Evolutionary conservation across 2,888 invertebrate species (phyloP), one percentile per base, ranked within the genome.

Genomic region (Oegoconia quadripuncta): DNA sequence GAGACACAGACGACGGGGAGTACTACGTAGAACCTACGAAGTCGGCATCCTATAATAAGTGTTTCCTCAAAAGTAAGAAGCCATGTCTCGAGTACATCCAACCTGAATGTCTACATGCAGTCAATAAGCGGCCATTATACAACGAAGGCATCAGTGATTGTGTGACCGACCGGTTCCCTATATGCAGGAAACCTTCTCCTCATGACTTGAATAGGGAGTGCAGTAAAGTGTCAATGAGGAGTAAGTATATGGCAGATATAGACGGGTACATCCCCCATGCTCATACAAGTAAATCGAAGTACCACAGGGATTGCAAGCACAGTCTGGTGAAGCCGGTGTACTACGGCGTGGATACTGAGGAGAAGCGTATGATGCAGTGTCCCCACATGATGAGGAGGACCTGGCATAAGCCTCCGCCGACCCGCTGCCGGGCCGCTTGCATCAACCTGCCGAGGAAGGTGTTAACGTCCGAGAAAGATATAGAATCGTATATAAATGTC

Each of bases 111-210:
- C 8, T 22, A 2, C 13, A 2, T 18, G n/a, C 29, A 3, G 6
- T 18, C 17, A 26, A 31, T 2, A 61, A 68, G 32, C 74, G 56
- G 43, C 64, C 58, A 12, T 40, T 78, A 22, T 80, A 79, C 45
- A 79, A 80, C 34, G 80, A 82, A 50, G 80, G 79, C 11, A 79
- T 79, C 13, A 68, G 67, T 42, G 72, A 79, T 34, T 20, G 23
- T 0, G 43, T 62, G 15, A 46, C 59, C 0, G 37, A 50, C 17
- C 42, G 39, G 3, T 31, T 46, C 23, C 50, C n/a, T n/a, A n/a
- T n/a, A n/a, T 20, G 20, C 20, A 6, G 7, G 5, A 3, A 9
- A 8, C 23, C 23, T 6, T n/a, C 27, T 2, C 13, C 27, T 3
- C 1, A 7, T 13, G n/a, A 27, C 13, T 6, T 27, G 27, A 5